Base-by-base conservation (phyloP, 2,797 vertebrate species). In the Acipenser ruthenus region DNA sequence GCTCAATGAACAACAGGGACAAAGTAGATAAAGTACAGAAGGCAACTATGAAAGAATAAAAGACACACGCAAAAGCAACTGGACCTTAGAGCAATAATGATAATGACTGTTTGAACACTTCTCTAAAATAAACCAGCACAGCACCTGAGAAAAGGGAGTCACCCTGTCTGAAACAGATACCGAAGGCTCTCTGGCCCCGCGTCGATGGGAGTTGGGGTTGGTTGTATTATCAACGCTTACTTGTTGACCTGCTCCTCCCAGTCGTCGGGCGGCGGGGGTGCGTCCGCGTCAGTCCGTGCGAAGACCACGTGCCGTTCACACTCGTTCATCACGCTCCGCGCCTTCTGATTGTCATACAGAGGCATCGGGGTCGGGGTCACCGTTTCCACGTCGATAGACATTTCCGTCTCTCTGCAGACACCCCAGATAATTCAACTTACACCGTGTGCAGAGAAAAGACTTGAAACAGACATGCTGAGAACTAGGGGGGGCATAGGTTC, bases 191-290 rank as follows among this genome's bases (percentile, higher is more conserved):
- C 15, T 18, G 15, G 15, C 15, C 15, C 15, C 15, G 15, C 15
- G 15, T 18, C 15, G 15, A 18, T 18, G 15, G 15, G 15, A 18
- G 15, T 18, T 18, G 15, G 15, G 15, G 15, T 23, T 49, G 5
- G n/a, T 37, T 37, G 1, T 37, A 37, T 37, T 37, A 37, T 37
- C 2, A 37, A 0, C 2, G 2, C 83, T 68, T 84, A 98, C 96
- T 96, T 95, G 90, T 94, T 98, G 73, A 99, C 72, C 10, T 97
- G 95, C 55, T 99, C 96, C 72, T 99, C 96, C 96, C 96, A 98
- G 84, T 98, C 96, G 2, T 99, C 96, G 0, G 96, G 95, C 0
- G 96, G 95, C 0, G 93, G 92, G 0, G 95, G 95, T 8, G 93
- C 93, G 1, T 98, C 96, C 0, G 96, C 94, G 0, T 95, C 90